Evolutionary conservation across 2,797 vertebrate genomes (phyloP).

Genomic region (Benthosema pterotum): DNA sequence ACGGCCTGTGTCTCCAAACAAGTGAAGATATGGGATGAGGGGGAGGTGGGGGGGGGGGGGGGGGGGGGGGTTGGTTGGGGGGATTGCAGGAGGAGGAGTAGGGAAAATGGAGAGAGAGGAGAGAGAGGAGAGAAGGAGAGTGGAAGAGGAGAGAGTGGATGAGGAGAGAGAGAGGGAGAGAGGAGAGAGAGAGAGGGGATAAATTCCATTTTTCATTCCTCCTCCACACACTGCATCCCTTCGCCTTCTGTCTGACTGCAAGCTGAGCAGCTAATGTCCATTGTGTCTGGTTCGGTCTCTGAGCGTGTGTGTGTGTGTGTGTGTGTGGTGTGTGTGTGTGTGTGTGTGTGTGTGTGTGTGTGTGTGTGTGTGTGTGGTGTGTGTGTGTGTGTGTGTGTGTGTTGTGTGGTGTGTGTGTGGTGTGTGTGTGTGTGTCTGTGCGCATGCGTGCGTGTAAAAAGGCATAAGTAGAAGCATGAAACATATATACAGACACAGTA

Average conservation of each 20-base stretch:
- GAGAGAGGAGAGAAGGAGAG: slow-evolving; percentile 44
- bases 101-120: background rate
- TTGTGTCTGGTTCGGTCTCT: slow-evolving; percentile 76
- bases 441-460: slow-evolving; percentile 16
- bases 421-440: slow-evolving; percentile 3
- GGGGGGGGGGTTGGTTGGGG: background rate
- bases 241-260: slow-evolving; percentile 73
- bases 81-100: background rate
- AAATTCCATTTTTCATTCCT: slow-evolving; percentile 61
- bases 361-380: slow-evolving; percentile 4
- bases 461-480: slow-evolving; percentile 28
- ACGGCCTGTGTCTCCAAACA: slow-evolving; percentile 59
- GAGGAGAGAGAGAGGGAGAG: slow-evolving; percentile 31
- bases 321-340: slow-evolving; percentile 27
- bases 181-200: slow-evolving; percentile 36
- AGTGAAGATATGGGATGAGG: slow-evolving; percentile 40
- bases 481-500: slow-evolving; percentile 19
- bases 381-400: slow-evolving; percentile 12
- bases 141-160: too few species aligned
- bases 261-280: slow-evolving; percentile 80
- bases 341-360: background rate
- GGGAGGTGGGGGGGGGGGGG: slow-evolving; percentile 14
- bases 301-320: slow-evolving; percentile 31
- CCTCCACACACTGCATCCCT: slow-evolving; percentile 67
- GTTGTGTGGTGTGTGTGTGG: slow-evolving; percentile 12